These are phyloP conservation scores for Zonotrichia leucophrys DNA, from an alignment of 2,113 vertebrate genomes.

Conservation along the genomic window DNA sequence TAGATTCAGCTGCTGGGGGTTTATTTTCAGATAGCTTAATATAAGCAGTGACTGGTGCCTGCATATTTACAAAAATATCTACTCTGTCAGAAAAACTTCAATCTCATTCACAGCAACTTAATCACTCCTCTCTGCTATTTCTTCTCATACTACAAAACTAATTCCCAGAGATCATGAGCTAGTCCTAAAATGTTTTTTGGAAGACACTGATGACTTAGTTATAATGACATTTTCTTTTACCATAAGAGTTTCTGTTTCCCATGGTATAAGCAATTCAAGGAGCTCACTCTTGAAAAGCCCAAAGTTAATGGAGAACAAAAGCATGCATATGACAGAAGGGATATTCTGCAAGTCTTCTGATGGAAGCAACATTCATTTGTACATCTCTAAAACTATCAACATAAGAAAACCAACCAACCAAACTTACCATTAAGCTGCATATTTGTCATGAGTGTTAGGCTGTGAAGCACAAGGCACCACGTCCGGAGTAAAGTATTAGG, in stretches of 20 bases:
- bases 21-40: neutral
- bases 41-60: neutral
- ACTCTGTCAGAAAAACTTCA: neutral
- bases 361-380: neutral
- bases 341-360: neutral
- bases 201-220: neutral
- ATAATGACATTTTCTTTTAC: neutral
- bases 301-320: neutral
- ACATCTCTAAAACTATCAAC: neutral
- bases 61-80: neutral
- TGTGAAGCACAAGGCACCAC: slow-evolving; percentile 98
- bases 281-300: neutral
- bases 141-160: neutral
- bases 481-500: slow-evolving; percentile 94
- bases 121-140: neutral
- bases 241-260: neutral
- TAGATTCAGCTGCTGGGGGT: neutral
- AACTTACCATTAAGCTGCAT: slow-evolving; percentile 92
- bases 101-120: neutral
- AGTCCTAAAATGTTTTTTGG: neutral
- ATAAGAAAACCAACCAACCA: neutral
- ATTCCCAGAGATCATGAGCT: neutral
- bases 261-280: neutral
- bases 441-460: slow-evolving; percentile 98
- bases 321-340: neutral